Evolutionary conservation across 2,113 vertebrate species (phyloP).

Genomic region (Parotia lawesii): DNA sequence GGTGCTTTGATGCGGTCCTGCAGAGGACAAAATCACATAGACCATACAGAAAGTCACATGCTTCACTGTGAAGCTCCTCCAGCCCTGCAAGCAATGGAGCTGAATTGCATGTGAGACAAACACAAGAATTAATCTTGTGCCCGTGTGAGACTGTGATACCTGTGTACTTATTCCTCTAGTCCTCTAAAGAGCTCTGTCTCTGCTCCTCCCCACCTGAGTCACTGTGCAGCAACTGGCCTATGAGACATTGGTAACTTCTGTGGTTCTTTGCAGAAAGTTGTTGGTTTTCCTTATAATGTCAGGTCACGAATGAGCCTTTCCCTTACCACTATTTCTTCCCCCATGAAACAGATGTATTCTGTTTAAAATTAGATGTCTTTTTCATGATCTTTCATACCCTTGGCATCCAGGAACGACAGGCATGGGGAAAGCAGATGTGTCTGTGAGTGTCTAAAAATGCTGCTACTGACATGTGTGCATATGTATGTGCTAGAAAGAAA

Average conservation of each 20-base stretch:
- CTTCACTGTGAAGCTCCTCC: neutral
- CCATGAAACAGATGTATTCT: neutral
- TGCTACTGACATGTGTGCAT: neutral
- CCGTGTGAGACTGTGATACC: neutral
- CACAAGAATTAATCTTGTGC: neutral
- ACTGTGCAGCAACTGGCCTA: neutral
- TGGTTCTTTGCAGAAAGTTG: neutral
- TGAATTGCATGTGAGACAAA: neutral
- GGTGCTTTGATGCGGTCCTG: neutral
- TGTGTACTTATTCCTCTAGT: neutral
- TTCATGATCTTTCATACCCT: neutral
- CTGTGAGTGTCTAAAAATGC: neutral
- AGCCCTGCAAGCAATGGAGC: neutral
- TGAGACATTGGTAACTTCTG: neutral
- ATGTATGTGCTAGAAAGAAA: neutral
- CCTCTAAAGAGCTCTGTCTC: neutral
- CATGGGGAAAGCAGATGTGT: neutral
- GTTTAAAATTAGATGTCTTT: neutral
- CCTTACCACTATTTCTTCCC: neutral
- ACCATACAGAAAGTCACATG: rapidly evolving
- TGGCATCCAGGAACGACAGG: neutral
- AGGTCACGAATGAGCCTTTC: neutral
- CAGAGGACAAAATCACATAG: rapidly evolving
- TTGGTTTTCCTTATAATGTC: neutral
- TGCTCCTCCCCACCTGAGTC: neutral